Base-by-base conservation (phyloP, 2,797 vertebrate species). In the Leptoclinus maculatus region DNA sequence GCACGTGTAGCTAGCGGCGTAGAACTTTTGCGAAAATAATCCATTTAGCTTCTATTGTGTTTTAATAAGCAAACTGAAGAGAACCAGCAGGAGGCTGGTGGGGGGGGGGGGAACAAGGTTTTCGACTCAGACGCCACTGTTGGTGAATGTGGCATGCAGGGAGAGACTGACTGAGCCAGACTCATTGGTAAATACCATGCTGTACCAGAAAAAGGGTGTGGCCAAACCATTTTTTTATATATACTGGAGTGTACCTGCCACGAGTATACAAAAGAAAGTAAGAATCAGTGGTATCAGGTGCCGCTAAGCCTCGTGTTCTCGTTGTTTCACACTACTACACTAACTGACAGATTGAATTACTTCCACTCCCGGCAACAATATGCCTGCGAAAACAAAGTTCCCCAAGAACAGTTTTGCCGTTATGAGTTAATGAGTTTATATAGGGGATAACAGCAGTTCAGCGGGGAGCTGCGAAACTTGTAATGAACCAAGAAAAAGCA, bases 301-400 rank as follows among this genome's bases (percentile, higher is more conserved):
- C 53, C 36, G 75, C 51, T 74, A 58, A 41, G 66, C 71, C n/a
- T 16, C 43, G 47, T 80, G 79, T 68, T 78, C 49, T 77, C 76
- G 66, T 83, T 70, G 73, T 88, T 86, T 85, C 60, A 67, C 74
- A 69, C 65, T 53, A n/a, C 45, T 27, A 0, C 71, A 69, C 74
- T 69, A 66, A 66, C 29, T 74, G 84, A 79, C 79, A 73, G 74
- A 85, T 83, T 19, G 41, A 84, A 84, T 90, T 87, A 74, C 83
- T 82, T 76, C 66, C 82, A 71, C 78, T 78, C 71, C 71, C 66
- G 71, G 79, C 54, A 82, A 78, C 82, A 68, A 45, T 51, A 43
- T 74, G 85, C 69, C 64, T 83, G 47, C 59, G 62, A 73, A 86
- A 85, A 76, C 76, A 82, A 79, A 65, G 79, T 82, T 77, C 51